Conservation (phyloP, 64 coral and sea anemone species). For the Montipora foliosa region DNA sequence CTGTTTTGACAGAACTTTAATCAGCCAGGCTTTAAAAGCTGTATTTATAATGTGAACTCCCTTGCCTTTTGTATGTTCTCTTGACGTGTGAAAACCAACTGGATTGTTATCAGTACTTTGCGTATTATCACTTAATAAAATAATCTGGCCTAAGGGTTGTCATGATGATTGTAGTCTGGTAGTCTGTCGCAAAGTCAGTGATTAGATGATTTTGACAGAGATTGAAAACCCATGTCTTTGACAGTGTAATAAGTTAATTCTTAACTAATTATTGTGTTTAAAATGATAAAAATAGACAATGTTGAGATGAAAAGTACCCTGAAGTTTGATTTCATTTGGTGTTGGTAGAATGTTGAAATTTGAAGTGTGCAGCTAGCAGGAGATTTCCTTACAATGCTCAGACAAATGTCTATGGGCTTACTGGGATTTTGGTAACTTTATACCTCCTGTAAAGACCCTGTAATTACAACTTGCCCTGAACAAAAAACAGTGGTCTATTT, state of each 20-base stretch:
- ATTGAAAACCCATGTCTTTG: no score
- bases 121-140: constrained; percentile 6
- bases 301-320: no score
- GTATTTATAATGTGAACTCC: neutral
- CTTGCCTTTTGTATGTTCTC: neutral
- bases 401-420: neutral
- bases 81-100: neutral
- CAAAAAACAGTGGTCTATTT: neutral
- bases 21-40: neutral
- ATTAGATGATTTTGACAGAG: no score
- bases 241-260: no score
- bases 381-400: neutral
- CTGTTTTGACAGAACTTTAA: neutral
- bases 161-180: neutral
- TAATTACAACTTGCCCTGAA: neutral
- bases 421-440: neutral
- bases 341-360: neutral
- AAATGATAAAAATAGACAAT: no score
- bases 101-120: neutral
- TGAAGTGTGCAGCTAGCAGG: neutral
- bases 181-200: no score
- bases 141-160: neutral
- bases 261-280: no score
- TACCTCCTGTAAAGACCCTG: neutral
- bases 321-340: neutral